Percentiles rank a stretch among this genome's conserved stretches.
These are phyloP conservation scores for Drosophila azteca DNA, from an alignment of 1,140 invertebrate species.

Conservation along the genomic window DNA sequence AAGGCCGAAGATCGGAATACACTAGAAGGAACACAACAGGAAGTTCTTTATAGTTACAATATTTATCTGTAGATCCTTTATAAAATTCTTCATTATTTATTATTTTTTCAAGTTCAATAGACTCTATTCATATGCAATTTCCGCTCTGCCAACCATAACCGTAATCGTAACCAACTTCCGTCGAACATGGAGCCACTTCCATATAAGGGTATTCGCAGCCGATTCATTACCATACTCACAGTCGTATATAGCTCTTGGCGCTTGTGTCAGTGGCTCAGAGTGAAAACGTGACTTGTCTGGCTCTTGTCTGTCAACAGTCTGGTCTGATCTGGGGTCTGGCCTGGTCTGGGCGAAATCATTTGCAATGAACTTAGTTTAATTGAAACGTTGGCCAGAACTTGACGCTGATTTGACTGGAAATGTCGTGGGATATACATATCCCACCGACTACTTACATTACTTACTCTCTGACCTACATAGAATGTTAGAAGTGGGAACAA, in stretches of 20 bases:
- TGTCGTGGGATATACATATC: conserved; percentile 28
- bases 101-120: too few relatives aligned
- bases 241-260: conserved; percentile 39
- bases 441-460: conserved; percentile 29
- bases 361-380: conserved; percentile 47
- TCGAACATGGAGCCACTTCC: background rate
- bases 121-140: background rate
- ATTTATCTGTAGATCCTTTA: too few relatives aligned
- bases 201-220: conserved; percentile 33
- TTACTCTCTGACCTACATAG: conserved; percentile 47
- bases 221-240: conserved; percentile 32
- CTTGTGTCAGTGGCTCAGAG: conserved; percentile 23
- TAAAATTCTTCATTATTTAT: too few relatives aligned
- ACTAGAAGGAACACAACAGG: conserved; percentile 4
- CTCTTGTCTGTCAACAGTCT: conserved; percentile 53
- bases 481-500: background rate
- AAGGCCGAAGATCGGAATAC: conserved; percentile 18
- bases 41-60: too few relatives aligned
- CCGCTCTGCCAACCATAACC: too few relatives aligned
- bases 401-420: conserved; percentile 61
- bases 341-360: conserved; percentile 26
- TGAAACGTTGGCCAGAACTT: conserved; percentile 55
- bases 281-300: conserved; percentile 60
- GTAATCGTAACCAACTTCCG: background rate
- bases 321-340: background rate